A percentile compares a stretch with the other conserved stretches of the same genome.
Conservation (phyloP, 2,113 vertebrate species). For the Hystrix cristata region DNA sequence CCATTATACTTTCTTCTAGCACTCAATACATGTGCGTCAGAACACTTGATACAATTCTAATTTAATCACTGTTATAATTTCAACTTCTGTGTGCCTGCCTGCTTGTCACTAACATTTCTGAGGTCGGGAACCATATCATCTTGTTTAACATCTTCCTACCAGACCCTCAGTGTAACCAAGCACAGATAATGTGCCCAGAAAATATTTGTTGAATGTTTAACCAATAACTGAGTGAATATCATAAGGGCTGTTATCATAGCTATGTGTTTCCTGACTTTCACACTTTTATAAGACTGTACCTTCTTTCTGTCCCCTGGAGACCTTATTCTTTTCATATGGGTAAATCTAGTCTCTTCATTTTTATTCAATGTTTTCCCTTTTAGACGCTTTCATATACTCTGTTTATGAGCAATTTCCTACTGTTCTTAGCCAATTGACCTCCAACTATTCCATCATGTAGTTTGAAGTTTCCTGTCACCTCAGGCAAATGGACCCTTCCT, state of each 20-base stretch:
- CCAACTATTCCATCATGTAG: neutral
- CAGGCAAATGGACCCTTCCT: neutral
- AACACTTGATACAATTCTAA: neutral
- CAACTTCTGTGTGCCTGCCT: neutral
- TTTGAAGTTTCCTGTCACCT: constrained; percentile 37
- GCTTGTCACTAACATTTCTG: neutral
- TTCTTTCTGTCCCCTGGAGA: neutral
- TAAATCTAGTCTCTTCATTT: constrained; percentile 43
- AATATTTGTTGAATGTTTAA: neutral
- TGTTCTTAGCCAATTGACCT: constrained; percentile 67
- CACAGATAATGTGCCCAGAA: neutral
- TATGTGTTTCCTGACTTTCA: neutral
- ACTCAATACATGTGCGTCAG: neutral
- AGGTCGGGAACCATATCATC: neutral
- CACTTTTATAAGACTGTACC: neutral
- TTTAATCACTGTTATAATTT: neutral
- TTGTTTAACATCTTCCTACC: neutral
- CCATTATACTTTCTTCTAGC: neutral
- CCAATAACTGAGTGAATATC: neutral
- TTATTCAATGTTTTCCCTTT: constrained; percentile 39
- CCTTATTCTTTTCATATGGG: neutral
- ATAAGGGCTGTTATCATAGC: neutral
- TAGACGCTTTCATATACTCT: constrained; percentile 26
- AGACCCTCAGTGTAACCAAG: neutral
- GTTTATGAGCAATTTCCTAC: constrained; percentile 67